Percentiles rank a stretch among this genome's conserved stretches.
Conservation (phyloP, 2,797 vertebrate species). For the Salarias fasciatus region DNA sequence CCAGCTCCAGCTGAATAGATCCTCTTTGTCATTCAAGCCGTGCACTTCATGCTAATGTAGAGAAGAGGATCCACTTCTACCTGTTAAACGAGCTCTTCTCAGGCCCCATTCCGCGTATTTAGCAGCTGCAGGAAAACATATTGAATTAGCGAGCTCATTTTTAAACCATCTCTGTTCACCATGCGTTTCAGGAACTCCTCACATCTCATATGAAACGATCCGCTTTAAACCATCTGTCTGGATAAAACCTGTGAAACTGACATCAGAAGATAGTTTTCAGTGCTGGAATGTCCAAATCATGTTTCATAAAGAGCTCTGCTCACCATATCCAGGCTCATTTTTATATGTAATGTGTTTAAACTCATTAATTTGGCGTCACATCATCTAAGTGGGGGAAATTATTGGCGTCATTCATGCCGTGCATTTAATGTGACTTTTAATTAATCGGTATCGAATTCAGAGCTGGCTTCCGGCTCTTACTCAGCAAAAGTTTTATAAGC, state of each 20-base stretch:
- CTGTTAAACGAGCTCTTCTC: slow-evolving; percentile 42
- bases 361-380: not conserved
- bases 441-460: slow-evolving; percentile 5
- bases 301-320: too few relatives aligned
- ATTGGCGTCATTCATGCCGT: slow-evolving; percentile 1
- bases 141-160: slow-evolving; percentile 35
- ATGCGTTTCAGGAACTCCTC: slow-evolving; percentile 22
- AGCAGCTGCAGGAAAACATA: slow-evolving; percentile 36
- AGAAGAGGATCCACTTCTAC: slow-evolving; percentile 41
- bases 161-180: slow-evolving; percentile 31
- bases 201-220: slow-evolving; percentile 16
- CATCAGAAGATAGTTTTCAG: slow-evolving; percentile 7
- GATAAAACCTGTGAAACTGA: slow-evolving; percentile 11
- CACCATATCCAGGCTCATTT: too few relatives aligned
- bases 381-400: slow-evolving; percentile 1
- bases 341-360: too few relatives aligned
- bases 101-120: slow-evolving; percentile 25
- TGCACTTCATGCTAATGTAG: slow-evolving; percentile 40
- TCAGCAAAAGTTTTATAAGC: not conserved
- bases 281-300: slow-evolving; percentile 8
- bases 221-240: slow-evolving; percentile 34
- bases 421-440: not conserved
- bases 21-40: slow-evolving; percentile 41
- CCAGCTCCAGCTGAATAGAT: slow-evolving; percentile 8
- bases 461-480: slow-evolving; percentile 2